Percentiles rank a stretch among this genome's conserved stretches.
Evolutionary conservation across 2,888 invertebrate genomes (phyloP).

Genomic region (Stenurella melanura): DNA sequence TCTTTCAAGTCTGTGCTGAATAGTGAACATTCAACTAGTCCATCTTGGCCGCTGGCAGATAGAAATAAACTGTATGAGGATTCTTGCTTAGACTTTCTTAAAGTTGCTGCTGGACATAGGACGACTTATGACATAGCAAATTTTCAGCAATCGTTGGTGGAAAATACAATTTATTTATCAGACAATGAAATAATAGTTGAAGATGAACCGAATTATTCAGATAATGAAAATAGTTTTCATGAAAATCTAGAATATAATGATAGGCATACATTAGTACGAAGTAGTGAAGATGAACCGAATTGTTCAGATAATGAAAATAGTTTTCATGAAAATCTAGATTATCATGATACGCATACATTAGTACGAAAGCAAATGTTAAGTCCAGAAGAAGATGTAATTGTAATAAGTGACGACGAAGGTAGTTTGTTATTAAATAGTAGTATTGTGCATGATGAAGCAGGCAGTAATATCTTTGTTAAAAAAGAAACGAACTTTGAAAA

Average conservation of each 20-base stretch:
- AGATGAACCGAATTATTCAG: neutral
- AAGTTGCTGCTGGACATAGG: neutral
- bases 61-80: neutral
- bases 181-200: neutral
- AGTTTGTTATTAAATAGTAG: neutral
- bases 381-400: slow-evolving; percentile 9
- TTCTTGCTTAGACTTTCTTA: slow-evolving; percentile 26
- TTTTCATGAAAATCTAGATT: neutral
- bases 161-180: neutral
- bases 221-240: slow-evolving; percentile 6
- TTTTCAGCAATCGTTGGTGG: slow-evolving; percentile 35
- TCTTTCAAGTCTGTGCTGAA: neutral
- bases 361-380: neutral
- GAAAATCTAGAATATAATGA: neutral
- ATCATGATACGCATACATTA: neutral
- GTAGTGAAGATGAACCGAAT: neutral
- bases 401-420: slow-evolving; percentile 28
- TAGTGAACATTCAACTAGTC: neutral
- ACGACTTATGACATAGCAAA: slow-evolving; percentile 28
- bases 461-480: neutral
- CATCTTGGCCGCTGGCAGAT: neutral
- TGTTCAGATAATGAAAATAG: slow-evolving; percentile 10
- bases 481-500: neutral
- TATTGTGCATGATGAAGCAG: neutral
- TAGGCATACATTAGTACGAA: too few relatives aligned